phyloP scores from a whole-genome alignment of 1,140 invertebrate species.

The Sinonovacula constricta region DNA sequence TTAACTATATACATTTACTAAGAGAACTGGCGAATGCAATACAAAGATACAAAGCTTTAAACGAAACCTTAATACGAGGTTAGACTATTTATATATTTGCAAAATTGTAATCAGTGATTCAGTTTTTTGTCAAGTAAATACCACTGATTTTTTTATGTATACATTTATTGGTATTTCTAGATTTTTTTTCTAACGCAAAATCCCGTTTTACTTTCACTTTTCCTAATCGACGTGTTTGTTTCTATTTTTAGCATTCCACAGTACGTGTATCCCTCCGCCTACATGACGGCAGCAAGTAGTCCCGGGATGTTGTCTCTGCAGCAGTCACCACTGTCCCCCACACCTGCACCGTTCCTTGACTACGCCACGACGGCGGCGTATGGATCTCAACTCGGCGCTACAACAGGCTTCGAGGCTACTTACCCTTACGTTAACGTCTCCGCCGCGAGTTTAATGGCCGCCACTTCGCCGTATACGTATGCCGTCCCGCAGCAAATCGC shows the following conservation, averaged over 20 bases:
- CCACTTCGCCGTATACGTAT: constrained; percentile 64
- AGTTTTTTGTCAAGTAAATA: too few relatives aligned
- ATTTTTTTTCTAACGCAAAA: too few relatives aligned
- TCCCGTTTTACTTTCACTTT: too few relatives aligned
- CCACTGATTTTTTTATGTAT: too few relatives aligned
- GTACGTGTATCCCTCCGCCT: constrained; percentile 67
- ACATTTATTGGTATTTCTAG: too few relatives aligned
- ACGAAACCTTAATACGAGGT: too few relatives aligned
- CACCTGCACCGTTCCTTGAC: constrained; percentile 54
- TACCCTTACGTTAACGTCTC: constrained; percentile 63
- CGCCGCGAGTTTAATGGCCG: constrained; percentile 32
- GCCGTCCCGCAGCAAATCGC: constrained; percentile 67
- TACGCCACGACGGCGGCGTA: constrained; percentile 63
- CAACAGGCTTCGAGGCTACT: constrained; percentile 51
- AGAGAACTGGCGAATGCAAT: too few relatives aligned
- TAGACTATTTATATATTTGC: too few relatives aligned
- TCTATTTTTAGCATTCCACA: constrained; percentile 60
- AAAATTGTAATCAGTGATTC: too few relatives aligned
- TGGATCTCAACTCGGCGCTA: constrained; percentile 45
- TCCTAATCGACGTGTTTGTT: constrained; percentile 43
- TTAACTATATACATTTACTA: too few relatives aligned
- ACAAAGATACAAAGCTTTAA: too few relatives aligned
- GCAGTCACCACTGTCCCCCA: constrained; percentile 63
- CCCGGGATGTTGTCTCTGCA: constrained; percentile 55
- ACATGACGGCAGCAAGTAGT: constrained; percentile 48